phyloP scores from a whole-genome alignment of 2,797 vertebrate genomes.

The Ibycter americanus region DNA sequence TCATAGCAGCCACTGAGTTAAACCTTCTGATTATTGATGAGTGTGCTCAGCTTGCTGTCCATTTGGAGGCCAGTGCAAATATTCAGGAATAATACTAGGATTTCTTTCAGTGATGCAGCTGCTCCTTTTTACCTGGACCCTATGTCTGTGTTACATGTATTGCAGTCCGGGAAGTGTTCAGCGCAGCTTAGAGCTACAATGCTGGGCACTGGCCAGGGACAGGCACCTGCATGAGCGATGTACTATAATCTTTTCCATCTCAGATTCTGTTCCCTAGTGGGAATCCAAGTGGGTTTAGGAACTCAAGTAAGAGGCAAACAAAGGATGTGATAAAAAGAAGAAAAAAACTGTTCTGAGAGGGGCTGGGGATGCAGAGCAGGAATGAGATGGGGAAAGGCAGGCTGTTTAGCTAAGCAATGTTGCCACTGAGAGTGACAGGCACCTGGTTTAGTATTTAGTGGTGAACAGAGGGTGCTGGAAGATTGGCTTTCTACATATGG shows the following conservation, averaged over 20 bases:
- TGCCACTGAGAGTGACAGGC: background rate
- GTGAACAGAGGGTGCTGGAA: background rate
- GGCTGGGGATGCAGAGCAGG: background rate
- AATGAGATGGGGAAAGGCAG: background rate
- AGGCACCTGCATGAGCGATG: background rate
- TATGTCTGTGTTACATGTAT: background rate
- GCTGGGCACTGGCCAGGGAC: background rate
- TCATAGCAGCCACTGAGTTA: background rate
- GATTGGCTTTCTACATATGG: background rate
- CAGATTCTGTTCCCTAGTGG: background rate
- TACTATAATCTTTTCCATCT: background rate
- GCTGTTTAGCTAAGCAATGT: background rate
- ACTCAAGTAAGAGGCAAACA: background rate
- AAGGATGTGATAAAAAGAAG: background rate
- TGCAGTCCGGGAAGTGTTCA: rapidly evolving
- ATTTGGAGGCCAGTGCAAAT: background rate
- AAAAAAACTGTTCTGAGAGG: background rate
- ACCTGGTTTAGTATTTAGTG: background rate
- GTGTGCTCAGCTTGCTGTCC: background rate
- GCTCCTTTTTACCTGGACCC: background rate
- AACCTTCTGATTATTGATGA: background rate
- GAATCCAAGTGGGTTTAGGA: background rate
- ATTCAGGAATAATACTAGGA: background rate
- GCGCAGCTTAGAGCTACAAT: background rate
- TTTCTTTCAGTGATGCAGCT: background rate